Evolutionary conservation across 2,797 vertebrate species (phyloP), one percentile per base, ranked within the genome.

Genomic region (Thamnophis elegans): DNA sequence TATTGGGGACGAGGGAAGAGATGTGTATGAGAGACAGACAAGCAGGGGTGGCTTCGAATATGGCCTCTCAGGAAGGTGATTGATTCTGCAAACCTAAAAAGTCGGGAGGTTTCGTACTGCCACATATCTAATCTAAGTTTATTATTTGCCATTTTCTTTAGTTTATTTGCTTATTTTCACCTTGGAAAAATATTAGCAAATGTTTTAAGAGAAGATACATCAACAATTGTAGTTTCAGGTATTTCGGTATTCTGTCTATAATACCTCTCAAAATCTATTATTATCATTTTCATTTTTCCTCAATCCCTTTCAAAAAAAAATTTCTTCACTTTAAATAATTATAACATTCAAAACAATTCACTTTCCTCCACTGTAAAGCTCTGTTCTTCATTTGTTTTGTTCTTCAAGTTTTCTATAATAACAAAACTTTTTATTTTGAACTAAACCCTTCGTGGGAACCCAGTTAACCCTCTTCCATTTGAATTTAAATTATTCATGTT

Each of bases 391-490:
- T 58, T 32, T 42, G 42, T 42, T 42, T 42, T 42, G 42, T 93
- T 88, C 8, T 92, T 42, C 42, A 47, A 2, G 90, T 95, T 94
- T 93, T 51, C 60, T 51, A 56, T 89, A 16, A 42, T 90, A 18
- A 85, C 16, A n/a, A 94, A 95, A 88, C 20, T 0, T 94, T 86
- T 60, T 62, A 89, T n/a, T 25, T 28, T 90, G 54, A 87, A 20
- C 56, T 8, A 5, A 36, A 47, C 0, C 2, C 51, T 95, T 92
- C 22, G 2, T 56, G 56, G 22, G 8, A 90, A 90, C 60, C 68
- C 32, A 93, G 88, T 94, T 86, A 92, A 11, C 88, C 47, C 12
- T 85, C 86, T 89, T 89, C 94, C 94, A 94, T 92, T 91, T 93
- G 92, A 94, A 14, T 86, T 93, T 90, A 32, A 16, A 59, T 90